Evolutionary conservation across 1,140 invertebrate species (phyloP).

Genomic region (Drepana arcuata): DNA sequence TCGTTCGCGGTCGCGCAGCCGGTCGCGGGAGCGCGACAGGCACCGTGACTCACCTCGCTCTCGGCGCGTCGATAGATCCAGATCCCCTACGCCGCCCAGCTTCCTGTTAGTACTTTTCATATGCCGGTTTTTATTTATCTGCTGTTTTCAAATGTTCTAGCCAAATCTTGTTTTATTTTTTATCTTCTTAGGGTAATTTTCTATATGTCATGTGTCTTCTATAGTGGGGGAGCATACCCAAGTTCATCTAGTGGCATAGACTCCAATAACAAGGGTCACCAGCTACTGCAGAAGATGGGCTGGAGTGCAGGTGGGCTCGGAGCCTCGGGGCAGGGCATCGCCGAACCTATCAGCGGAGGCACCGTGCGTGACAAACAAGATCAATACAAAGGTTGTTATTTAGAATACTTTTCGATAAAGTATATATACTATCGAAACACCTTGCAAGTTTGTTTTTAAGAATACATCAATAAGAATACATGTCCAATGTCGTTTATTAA

Average conservation of each 20-base stretch:
- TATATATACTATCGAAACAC: constrained; percentile 1
- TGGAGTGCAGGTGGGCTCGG: constrained; percentile 93
- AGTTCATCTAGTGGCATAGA: constrained; percentile 40
- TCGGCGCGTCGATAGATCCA: constrained; percentile 39
- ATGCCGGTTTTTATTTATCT: background rate
- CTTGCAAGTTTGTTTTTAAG: too few relatives aligned
- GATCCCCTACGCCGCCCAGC: constrained; percentile 85
- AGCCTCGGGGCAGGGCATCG: constrained; percentile 93
- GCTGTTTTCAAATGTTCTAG: background rate
- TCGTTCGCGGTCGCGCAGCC: constrained; percentile 69
- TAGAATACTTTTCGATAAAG: background rate
- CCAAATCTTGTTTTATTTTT: background rate
- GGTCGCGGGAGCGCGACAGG: constrained; percentile 43
- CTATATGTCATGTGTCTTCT: background rate
- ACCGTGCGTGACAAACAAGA: constrained; percentile 92
- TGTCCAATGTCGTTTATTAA: too few relatives aligned
- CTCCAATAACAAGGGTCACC: constrained; percentile 92
- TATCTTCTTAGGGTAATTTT: background rate
- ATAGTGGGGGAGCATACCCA: constrained; percentile 24
- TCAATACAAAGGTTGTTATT: constrained; percentile 85
- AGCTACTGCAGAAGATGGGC: constrained; percentile 96
- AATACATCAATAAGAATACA: too few relatives aligned
- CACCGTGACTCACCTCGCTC: constrained; percentile 38
- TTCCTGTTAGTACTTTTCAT: constrained; percentile 77
- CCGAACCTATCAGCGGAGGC: constrained; percentile 92